Evolutionary conservation across 1,140 invertebrate genomes (phyloP), one percentile per base, ranked within the genome.

Genomic region (Araneus ventricosus): DNA sequence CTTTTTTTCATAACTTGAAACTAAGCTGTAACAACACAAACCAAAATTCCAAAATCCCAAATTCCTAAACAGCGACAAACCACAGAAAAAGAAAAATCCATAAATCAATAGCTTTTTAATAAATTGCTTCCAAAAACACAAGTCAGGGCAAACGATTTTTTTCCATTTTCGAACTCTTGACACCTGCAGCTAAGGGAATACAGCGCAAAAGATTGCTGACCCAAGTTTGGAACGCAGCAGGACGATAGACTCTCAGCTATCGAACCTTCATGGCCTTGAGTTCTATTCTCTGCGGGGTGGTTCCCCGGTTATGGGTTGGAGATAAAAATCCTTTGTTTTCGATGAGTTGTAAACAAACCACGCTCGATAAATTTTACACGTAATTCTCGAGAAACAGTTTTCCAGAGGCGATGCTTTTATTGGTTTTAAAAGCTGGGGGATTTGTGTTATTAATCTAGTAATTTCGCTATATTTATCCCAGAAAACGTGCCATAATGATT

Each of bases 21-120:
- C 17, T 2, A 3, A 14, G 17, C 14, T 8, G 10, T 17, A 0
- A 52, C 45, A 14, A 52, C 10, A 14, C n/a, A n/a, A n/a, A n/a
- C n/a, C 17, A 52, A 14, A 0, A 52, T 52, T 52, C 45, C 17
- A 17, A 52, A 52, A 17, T 52, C 45, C 45, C 45, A 52, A 52
- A 52, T 52, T 52, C 45, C 45, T 14, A 1, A 52, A 52, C 45
- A 52, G 45, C 45, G 17, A 52, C 45, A 52, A 52, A 52, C 17
- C 45, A 52, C 17, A 0, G 1, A 17, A 52, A 52, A 52, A n/a
- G 59, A 61, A n/a, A n/a, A 61, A 61, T 61, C 59, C 24, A 61
- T 61, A 61, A 61, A 61, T n/a, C 59, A 61, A 61, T 61, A 61
- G 59, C 59, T 61, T 61, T 61, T 61, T 61, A 61, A 61, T 61